Evolutionary conservation across 2,888 invertebrate species (phyloP).

Genomic region (Nemotelus pantherinus): DNA sequence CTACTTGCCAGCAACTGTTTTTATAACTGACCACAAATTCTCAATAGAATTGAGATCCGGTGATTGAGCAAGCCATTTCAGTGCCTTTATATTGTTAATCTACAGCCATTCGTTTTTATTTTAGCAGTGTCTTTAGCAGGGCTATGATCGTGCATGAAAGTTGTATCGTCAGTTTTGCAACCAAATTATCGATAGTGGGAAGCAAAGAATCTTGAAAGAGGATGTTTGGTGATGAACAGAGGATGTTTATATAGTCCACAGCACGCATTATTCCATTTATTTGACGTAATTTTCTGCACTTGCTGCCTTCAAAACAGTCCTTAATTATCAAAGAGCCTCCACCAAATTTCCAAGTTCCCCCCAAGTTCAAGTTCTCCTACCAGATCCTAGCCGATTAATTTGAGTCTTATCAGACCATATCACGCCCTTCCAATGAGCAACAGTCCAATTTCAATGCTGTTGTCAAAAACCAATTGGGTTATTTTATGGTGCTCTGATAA

Average conservation of each 20-base stretch:
- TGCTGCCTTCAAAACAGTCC: neutral
- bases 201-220: too few species aligned
- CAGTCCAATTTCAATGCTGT: neutral
- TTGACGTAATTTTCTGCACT: neutral
- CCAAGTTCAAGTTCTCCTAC: neutral
- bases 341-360: neutral
- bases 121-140: too few species aligned
- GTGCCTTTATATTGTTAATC: neutral
- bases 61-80: neutral
- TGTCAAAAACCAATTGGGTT: neutral
- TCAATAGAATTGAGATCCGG: neutral
- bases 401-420: neutral
- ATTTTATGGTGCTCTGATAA: neutral
- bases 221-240: neutral
- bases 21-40: neutral
- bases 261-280: neutral
- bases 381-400: neutral
- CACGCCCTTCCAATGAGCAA: neutral
- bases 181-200: too few species aligned
- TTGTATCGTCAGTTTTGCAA: neutral
- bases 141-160: neutral
- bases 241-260: neutral
- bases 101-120: neutral
- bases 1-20: neutral
- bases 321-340: neutral